phyloP scores from a whole-genome alignment of 1,140 invertebrate genomes.

The Drosophila ambigua region DNA sequence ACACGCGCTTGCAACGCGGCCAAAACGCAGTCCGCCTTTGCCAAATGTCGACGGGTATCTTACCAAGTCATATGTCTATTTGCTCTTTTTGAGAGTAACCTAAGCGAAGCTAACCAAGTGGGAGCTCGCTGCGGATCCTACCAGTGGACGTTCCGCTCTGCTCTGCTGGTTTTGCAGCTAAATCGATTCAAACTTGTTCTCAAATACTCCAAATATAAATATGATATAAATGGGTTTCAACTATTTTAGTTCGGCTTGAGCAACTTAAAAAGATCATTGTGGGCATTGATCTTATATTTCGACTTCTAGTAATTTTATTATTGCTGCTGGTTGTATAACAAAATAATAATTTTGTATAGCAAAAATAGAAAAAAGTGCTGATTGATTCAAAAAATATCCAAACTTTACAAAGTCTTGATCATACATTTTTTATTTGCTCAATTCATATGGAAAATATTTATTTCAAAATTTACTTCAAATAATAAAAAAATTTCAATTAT shows the following conservation, averaged over 20 bases:
- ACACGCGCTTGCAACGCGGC: constrained; percentile 75
- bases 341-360: too few species aligned
- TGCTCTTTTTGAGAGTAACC: constrained; percentile 24
- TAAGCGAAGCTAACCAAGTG: constrained; percentile 28
- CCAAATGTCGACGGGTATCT: constrained; percentile 56
- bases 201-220: constrained; percentile 20
- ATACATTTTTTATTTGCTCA: too few species aligned
- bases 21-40: constrained; percentile 70
- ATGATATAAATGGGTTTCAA: constrained; percentile 29
- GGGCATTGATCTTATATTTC: background rate
- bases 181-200: constrained; percentile 42
- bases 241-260: constrained; percentile 26
- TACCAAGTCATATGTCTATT: constrained; percentile 3
- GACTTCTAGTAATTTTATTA: too few species aligned
- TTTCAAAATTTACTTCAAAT: too few species aligned
- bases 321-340: too few species aligned
- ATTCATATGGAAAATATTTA: too few species aligned
- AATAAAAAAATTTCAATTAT: too few species aligned
- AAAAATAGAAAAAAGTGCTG: too few species aligned
- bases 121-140: background rate
- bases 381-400: too few species aligned
- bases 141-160: constrained; percentile 10
- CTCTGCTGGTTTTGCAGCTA: constrained; percentile 41
- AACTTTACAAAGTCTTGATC: too few species aligned
- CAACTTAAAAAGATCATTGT: constrained; percentile 2